phyloP scores from a whole-genome alignment of 2,888 invertebrate species.

The Cryptocephalus primarius region DNA sequence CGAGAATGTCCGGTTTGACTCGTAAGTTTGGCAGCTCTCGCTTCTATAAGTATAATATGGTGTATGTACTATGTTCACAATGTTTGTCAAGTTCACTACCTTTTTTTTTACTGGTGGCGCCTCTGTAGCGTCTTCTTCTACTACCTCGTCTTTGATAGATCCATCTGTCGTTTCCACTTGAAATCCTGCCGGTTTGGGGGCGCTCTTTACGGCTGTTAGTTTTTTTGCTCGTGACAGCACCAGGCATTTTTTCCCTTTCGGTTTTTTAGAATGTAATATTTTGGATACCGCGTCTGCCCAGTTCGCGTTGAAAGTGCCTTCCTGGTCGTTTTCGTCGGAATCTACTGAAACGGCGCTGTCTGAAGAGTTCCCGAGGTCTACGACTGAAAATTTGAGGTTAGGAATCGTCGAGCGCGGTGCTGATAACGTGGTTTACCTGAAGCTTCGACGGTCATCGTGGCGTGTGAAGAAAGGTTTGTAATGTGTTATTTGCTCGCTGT shows the following conservation, averaged over 20 bases:
- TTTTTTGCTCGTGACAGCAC: conserved; percentile 75
- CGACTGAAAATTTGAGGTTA: no score
- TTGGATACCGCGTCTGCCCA: conserved; percentile 80
- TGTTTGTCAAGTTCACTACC: conserved; percentile 14
- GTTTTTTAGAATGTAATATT: conserved; percentile 63
- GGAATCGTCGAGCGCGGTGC: no score
- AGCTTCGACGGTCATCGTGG: no score
- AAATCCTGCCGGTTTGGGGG: conserved; percentile 43
- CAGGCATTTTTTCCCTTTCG: conserved; percentile 61
- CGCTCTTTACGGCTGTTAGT: conserved; percentile 43
- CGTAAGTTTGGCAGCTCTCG: conserved; percentile 52
- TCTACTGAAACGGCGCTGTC: no score
- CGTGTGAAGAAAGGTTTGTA: background rate
- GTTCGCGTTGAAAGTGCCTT: conserved; percentile 45
- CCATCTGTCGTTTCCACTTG: conserved; percentile 50
- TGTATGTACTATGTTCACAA: background rate
- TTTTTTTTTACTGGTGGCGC: conserved; percentile 33
- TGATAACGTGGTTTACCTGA: no score
- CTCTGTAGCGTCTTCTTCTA: conserved; percentile 30
- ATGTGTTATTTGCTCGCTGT: background rate
- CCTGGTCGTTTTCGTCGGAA: conserved; percentile 11
- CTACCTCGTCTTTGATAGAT: conserved; percentile 40
- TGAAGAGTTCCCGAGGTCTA: no score
- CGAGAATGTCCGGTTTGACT: conserved; percentile 63
- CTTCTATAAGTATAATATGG: conserved; percentile 40